Conservation (phyloP, 2,113 vertebrate species). For the zebrafish (Danio rerio) region DNA sequence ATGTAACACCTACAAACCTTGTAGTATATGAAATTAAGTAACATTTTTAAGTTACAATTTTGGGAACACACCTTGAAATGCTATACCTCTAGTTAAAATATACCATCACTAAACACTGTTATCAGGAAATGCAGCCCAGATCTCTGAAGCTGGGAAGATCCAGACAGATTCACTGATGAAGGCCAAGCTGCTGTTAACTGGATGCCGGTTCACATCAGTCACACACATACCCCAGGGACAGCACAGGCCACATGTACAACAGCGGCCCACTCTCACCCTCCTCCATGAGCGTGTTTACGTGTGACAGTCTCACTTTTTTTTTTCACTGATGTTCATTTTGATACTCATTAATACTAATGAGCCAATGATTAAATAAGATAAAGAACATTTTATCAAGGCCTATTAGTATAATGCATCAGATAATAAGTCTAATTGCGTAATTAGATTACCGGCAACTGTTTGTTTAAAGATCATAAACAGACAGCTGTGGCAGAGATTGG, state of each 20-base stretch:
- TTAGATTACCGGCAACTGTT: conserved; percentile 35
- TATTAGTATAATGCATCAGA: conserved; percentile 41
- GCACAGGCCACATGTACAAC: conserved; percentile 17
- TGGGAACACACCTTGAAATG: no score
- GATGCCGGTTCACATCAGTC: conserved; percentile 44
- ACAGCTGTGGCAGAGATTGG: conserved; percentile 14
- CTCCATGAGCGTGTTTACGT: conserved; percentile 7
- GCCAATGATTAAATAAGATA: conserved; percentile 35
- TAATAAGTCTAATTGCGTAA: conserved; percentile 40
- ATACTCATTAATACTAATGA: conserved; percentile 38
- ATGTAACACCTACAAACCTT: no score
- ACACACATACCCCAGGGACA: conserved; percentile 29
- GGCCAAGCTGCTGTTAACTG: conserved; percentile 45
- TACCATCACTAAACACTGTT: no score
- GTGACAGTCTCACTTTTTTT: conserved; percentile 14
- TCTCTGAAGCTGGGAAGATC: no score
- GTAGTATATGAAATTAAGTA: no score
- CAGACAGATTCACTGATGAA: conserved; percentile 15
- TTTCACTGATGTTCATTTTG: conserved; percentile 9
- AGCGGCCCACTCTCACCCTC: background rate
- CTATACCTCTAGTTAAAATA: no score
- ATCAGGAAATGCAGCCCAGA: no score
- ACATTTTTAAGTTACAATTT: no score
- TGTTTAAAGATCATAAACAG: conserved; percentile 30
- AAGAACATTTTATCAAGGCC: conserved; percentile 36